Conservation (phyloP, 2,888 invertebrate species). For the Camponotus fellah region DNA sequence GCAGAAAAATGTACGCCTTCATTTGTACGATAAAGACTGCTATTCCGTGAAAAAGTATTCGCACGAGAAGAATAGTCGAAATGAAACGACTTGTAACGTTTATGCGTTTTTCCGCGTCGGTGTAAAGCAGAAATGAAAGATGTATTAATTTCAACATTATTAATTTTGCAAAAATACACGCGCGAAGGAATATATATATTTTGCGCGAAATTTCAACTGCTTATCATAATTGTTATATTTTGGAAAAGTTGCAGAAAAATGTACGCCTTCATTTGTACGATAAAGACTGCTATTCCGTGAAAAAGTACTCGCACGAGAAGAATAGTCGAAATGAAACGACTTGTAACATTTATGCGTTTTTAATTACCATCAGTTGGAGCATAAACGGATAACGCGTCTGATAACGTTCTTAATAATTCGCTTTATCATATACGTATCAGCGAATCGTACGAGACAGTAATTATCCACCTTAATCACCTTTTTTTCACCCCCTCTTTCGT, state of each 20-base stretch:
- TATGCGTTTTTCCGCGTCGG: background rate
- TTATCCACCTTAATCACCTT: slow-evolving; percentile 31
- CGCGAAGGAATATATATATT: background rate
- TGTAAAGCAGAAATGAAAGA: background rate
- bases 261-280: background rate
- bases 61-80: background rate
- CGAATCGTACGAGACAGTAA: slow-evolving; percentile 43
- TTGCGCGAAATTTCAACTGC: background rate
- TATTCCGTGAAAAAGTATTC: background rate
- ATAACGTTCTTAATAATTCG: slow-evolving; percentile 44
- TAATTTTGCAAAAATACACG: background rate
- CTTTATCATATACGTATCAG: slow-evolving; percentile 45
- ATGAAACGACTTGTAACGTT: background rate
- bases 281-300: background rate
- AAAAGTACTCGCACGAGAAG: background rate
- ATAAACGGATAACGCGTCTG: slow-evolving; percentile 20
- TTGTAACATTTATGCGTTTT: slow-evolving; percentile 20
- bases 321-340: background rate
- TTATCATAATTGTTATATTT: background rate
- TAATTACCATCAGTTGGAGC: slow-evolving; percentile 32
- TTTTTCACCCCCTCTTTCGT: background rate
- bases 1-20: slow-evolving; percentile 6
- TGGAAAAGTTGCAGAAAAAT: background rate
- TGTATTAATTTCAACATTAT: slow-evolving; percentile 4
- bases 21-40: background rate